These are phyloP conservation scores for Cyclophora albipunctata DNA, from an alignment of 2,888 invertebrate genomes.

Conservation along the genomic window DNA sequence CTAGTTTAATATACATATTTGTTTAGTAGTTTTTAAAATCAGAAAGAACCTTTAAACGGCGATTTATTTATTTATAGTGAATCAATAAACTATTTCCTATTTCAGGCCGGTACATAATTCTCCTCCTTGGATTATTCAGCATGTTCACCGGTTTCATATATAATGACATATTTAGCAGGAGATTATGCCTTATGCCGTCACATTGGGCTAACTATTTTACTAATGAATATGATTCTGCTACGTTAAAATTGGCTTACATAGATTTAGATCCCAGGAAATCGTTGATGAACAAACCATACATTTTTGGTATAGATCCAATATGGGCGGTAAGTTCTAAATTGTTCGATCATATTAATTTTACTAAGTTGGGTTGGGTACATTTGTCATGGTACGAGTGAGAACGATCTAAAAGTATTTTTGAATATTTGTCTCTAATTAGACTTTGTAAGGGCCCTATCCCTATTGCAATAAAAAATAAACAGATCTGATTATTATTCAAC, in stretches of 20 bases:
- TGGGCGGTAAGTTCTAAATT: slow-evolving; percentile 70
- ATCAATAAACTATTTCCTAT: not conserved
- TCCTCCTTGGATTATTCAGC: slow-evolving; percentile 95
- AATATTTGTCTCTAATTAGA: too few relatives aligned
- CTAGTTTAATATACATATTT: too few relatives aligned
- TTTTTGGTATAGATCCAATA: slow-evolving; percentile 85
- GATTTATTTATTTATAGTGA: too few relatives aligned
- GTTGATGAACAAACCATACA: slow-evolving; percentile 79
- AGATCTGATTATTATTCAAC: too few relatives aligned
- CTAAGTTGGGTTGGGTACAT: too few relatives aligned
- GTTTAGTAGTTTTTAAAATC: too few relatives aligned
- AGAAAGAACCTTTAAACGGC: too few relatives aligned
- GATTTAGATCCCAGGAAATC: slow-evolving; percentile 77
- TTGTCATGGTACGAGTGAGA: too few relatives aligned
- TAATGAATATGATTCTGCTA: too few relatives aligned
- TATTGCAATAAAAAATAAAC: too few relatives aligned
- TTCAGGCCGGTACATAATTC: slow-evolving; percentile 93
- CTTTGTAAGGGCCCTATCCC: too few relatives aligned
- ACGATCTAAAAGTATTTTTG: too few relatives aligned
- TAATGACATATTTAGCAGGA: slow-evolving; percentile 95
- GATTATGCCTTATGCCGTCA: slow-evolving; percentile 84
- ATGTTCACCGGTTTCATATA: slow-evolving; percentile 97
- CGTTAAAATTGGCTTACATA: slow-evolving; percentile 22
- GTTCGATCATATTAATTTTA: not conserved
- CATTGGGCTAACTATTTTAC: slow-evolving; percentile 76